Base-by-base conservation (phyloP, 2,113 vertebrate species). In the Phylloscopus trochilus region DNA sequence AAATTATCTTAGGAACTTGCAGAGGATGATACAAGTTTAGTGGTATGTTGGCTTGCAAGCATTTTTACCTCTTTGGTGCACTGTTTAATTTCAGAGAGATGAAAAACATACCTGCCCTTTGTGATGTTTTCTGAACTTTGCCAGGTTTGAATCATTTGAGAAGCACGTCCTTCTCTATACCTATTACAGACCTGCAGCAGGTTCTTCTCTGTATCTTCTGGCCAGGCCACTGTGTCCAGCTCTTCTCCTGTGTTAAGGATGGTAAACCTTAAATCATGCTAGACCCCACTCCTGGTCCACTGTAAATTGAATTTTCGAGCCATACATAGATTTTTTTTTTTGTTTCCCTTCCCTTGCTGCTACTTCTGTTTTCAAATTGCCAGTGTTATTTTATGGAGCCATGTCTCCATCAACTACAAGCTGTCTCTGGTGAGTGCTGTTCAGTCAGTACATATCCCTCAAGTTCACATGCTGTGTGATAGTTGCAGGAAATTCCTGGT, bases 401-500 rank as follows among this genome's bases (percentile, higher is more conserved):
- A 23, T 0, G 1, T 46, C 21, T 35, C 3, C 15, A 3, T 43
- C 16, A 33, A 37, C 13, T 18, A 5, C 17, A 62, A 63, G 47
- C 30, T 56, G 68, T 53, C 24, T 7, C 43, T 13, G 66, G 28
- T 74, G 80, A 17, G 27, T 39, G 63, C 15, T 84, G 3, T 52
- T 77, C 28, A 15, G 21, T 33, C 1, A 2, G 26, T 39, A 30
- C 6, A 3, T 26, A 17, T 64, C 72, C 55, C 80, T 88, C 13
- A 10, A n/a, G 35, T 69, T 69, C 22, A 39, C 27, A 35, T 51
- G 30, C 33, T 69, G 28, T 26, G 31, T 49, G 24, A 41, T 7
- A 63, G 20, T 23, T 81, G 39, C 49, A 62, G 67, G 27, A 58
- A 90, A 77, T 91, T 95, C 90, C 59, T 85, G 70, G 13, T 43